Evolutionary conservation across 2,888 invertebrate genomes (phyloP), one percentile per base, ranked within the genome.

Genomic region (Lymantria dispar): DNA sequence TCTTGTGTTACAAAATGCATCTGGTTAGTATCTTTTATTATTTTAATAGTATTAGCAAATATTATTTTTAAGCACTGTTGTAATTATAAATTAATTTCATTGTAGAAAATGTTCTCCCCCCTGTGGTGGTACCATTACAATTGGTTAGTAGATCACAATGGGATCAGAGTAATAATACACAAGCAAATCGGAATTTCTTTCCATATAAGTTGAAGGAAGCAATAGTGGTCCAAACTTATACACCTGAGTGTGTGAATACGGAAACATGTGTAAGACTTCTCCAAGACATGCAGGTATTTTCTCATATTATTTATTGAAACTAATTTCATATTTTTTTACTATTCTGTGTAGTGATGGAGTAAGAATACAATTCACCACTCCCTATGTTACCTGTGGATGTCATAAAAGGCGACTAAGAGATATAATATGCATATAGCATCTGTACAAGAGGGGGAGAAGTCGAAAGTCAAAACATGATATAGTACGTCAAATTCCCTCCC

Each of bases 141-240:
- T 62, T 79, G 33, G 77, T 80, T 0, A 76, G 63, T 36, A 67
- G 71, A 3, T 47, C 54, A 5, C 76, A 80, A 50, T 80, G 78
- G 79, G 71, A 75, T 45, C 47, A 50, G 0, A 45, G 48, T 29
- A 58, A 54, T 12, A 40, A 12, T 0, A 7, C 59, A 1, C 48
- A 43, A 8, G 56, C 58, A 3, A 15, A 45, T 0, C 47, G 52
- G 3, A 37, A 54, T 0, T 10, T 50, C 40, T 41, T 56, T 5
- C 56, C 66, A 0, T 56, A 69, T 14, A 70, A 65, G 42, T 75
- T 89, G 0, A 58, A 64, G 0, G 74, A 83, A 48, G 81, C 92
- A 13, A 70, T 90, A 12, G 70, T 88, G 0, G 79, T 87, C 11
- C 91, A 92, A 51, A 92, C 92, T 0, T 87, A 82, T 10, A 85